Conservation (phyloP, 1,140 invertebrate genomes). For the Steinernema khuongi region DNA sequence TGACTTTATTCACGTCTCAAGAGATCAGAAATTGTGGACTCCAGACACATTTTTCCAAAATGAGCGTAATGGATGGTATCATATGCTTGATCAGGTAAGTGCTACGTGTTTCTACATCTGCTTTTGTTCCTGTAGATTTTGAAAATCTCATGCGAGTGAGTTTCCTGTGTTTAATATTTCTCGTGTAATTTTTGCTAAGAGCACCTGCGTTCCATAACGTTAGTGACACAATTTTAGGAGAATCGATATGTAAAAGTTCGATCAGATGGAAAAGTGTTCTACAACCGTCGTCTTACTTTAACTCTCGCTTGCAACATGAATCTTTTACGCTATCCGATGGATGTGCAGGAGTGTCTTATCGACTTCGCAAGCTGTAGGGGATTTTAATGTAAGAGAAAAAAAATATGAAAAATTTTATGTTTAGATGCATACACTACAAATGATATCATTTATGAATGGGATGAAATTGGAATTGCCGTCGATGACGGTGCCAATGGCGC, state of each 20-base stretch:
- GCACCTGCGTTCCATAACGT: slow-evolving; percentile 10
- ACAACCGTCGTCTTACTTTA: slow-evolving; percentile 38
- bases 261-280: slow-evolving; percentile 41
- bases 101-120: too few relatives aligned
- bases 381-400: not conserved
- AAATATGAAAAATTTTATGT: slow-evolving; percentile 25
- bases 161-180: too few relatives aligned
- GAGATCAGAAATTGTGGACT: slow-evolving; percentile 83
- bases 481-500: slow-evolving; percentile 60
- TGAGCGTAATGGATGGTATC: slow-evolving; percentile 72
- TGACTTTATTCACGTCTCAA: slow-evolving; percentile 73
- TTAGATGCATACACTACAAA: slow-evolving; percentile 87
- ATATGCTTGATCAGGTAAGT: slow-evolving; percentile 36
- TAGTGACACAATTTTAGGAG: slow-evolving; percentile 26
- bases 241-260: slow-evolving; percentile 40
- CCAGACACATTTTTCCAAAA: slow-evolving; percentile 93
- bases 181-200: too few relatives aligned
- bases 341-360: slow-evolving; percentile 38
- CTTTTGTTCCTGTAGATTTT: too few relatives aligned
- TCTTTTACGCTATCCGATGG: slow-evolving; percentile 39
- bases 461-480: slow-evolving; percentile 83
- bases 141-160: too few relatives aligned
- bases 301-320: slow-evolving; percentile 42
- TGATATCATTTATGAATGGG: slow-evolving; percentile 84
- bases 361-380: slow-evolving; percentile 42